Percentiles rank a stretch among this genome's conserved stretches.
These are phyloP conservation scores for Drosophila tropicalis DNA, from an alignment of 1,140 invertebrate species.

Conservation along the genomic window DNA sequence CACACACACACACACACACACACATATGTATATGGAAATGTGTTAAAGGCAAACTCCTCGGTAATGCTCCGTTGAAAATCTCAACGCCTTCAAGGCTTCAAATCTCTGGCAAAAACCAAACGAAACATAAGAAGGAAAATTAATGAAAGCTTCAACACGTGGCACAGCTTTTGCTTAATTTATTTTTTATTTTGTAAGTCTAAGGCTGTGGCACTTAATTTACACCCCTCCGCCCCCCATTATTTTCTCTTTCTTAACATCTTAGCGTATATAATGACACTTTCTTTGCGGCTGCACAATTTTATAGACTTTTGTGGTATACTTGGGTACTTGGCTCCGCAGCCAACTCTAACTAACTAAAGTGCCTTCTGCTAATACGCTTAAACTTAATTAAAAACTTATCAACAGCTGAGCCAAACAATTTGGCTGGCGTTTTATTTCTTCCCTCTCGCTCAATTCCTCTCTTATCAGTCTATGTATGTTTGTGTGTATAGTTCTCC, in stretches of 20 bases:
- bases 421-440: slow-evolving; percentile 55
- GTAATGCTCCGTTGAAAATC: background rate
- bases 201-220: slow-evolving; percentile 20
- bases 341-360: slow-evolving; percentile 34
- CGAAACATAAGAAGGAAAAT: slow-evolving; percentile 5
- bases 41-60: background rate
- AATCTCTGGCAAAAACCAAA: background rate
- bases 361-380: slow-evolving; percentile 65
- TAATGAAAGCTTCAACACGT: slow-evolving; percentile 20
- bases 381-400: slow-evolving; percentile 78
- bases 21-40: background rate
- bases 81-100: slow-evolving; percentile 4
- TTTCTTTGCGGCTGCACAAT: slow-evolving; percentile 16
- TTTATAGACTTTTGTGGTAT: slow-evolving; percentile 16
- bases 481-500: background rate
- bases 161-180: slow-evolving; percentile 23
- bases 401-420: slow-evolving; percentile 72
- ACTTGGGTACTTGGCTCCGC: background rate
- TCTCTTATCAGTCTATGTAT: background rate
- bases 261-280: slow-evolving; percentile 14
- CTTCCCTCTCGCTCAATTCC: background rate
- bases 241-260: background rate
- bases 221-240: background rate
- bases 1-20: background rate
- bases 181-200: slow-evolving; percentile 16